These are phyloP conservation scores for Peribatodes rhomboidaria DNA, from an alignment of 2,888 invertebrate species.

Conservation along the genomic window DNA sequence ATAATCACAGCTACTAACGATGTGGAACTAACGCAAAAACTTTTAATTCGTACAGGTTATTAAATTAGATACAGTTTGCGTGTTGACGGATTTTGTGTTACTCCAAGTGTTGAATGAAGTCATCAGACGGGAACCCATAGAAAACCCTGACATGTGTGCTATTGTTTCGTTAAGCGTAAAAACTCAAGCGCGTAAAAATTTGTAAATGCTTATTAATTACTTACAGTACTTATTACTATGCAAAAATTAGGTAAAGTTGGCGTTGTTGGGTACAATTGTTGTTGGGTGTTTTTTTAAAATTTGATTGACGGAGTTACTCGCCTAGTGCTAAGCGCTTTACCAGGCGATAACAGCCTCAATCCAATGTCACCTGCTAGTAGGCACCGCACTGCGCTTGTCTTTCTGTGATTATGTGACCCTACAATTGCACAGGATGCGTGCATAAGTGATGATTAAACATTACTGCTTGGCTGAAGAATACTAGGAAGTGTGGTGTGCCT, in stretches of 20 bases:
- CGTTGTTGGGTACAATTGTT: background rate
- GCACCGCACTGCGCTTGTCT: no score
- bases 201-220: constrained; percentile 11
- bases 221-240: background rate
- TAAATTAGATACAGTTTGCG: constrained; percentile 20
- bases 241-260: background rate
- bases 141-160: constrained; percentile 22
- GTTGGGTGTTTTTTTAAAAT: background rate
- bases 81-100: constrained; percentile 5
- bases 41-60: constrained; percentile 10
- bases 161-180: constrained; percentile 13
- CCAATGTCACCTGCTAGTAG: no score
- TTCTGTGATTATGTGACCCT: no score
- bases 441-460: no score
- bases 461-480: no score
- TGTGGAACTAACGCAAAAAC: constrained; percentile 21
- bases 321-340: no score
- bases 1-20: background rate
- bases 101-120: constrained; percentile 11
- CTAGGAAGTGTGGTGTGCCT: no score
- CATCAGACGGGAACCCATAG: constrained; percentile 16
- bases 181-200: constrained; percentile 3
- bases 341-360: no score
- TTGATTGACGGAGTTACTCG: no score
- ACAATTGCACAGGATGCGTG: no score